Base-by-base conservation (phyloP, 1,140 invertebrate genomes). In the Kradibia gibbosae region DNA sequence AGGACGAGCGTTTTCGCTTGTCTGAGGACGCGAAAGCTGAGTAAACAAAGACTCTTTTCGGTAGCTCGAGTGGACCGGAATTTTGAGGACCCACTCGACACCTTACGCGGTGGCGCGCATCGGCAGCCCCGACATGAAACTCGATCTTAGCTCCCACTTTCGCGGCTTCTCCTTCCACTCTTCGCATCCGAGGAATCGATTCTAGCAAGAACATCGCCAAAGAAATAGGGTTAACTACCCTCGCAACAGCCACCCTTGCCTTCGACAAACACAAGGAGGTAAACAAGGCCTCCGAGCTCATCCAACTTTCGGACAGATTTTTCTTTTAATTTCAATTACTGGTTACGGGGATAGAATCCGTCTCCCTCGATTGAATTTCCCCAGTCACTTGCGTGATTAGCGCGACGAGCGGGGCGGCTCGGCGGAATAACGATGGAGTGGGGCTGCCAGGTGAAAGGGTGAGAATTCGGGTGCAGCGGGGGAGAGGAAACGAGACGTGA, bases 171-270 rank as follows among this genome's bases (percentile, higher is more conserved):
- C 22, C 39, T 17, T 13, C 15, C 25, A 15, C 48, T 28, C 11
- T 48, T 34, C 20, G n/a, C 22, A n/a, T 48, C 22, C 62, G 77
- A 71, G 13, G 50, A 81, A 85, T 87, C 85, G 86, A 87, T 87
- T 79, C 80, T 25, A 31, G 67, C 50, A 28, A 73, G 83, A 85
- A 28, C 57, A 17, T 13, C 25, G 20, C 42, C 45, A 36, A 55
- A 36, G 53, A 87, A 88, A 88, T 83, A 87, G 83, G 86, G 86
- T 88, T 88, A 88, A 88, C 86, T 87, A 83, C 84, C 77, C 83
- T 87, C 83, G 81, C 85, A 39, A 50, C 81, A 48, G 48, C 79
- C 57, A 28, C 25, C n/a, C 17, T 11, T 28, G 60, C 15, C 1
- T 11, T 60, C 70, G 45, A n/a, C 42, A 48, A 42, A 39, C 60